phyloP scores from a whole-genome alignment of 2,888 invertebrate species.

The Machimus atricapillus region DNA sequence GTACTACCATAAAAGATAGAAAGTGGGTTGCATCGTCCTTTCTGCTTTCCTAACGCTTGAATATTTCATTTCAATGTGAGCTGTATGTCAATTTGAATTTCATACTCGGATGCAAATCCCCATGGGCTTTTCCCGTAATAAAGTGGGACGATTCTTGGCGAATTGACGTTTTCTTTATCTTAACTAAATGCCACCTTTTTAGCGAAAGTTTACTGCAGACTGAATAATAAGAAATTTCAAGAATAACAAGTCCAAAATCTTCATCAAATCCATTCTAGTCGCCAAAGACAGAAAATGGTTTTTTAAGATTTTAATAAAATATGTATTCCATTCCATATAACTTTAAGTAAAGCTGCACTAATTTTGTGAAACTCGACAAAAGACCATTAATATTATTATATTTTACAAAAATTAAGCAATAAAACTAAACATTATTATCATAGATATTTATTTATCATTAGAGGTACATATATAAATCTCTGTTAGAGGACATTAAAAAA shows the following conservation, averaged over 20 bases:
- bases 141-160: neutral
- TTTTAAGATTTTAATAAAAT: no score
- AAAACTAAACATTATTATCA: no score
- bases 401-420: no score
- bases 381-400: no score
- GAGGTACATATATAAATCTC: no score
- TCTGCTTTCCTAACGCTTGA: constrained; percentile 5
- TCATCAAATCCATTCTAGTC: neutral
- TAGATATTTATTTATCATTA: no score
- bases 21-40: constrained; percentile 21
- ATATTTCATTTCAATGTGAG: constrained; percentile 26
- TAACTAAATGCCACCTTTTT: neutral
- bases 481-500: no score
- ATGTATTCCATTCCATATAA: no score
- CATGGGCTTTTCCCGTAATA: neutral
- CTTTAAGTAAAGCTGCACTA: no score
- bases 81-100: constrained; percentile 27
- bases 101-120: constrained; percentile 16
- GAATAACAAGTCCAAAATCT: neutral
- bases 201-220: neutral
- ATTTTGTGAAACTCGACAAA: no score
- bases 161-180: neutral
- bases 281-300: neutral
- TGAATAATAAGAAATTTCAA: neutral
- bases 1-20: constrained; percentile 23